A percentile compares a stretch with the other conserved stretches of the same genome.
phyloP scores from a whole-genome alignment of 2,797 vertebrate genomes.

The Ibycter americanus region DNA sequence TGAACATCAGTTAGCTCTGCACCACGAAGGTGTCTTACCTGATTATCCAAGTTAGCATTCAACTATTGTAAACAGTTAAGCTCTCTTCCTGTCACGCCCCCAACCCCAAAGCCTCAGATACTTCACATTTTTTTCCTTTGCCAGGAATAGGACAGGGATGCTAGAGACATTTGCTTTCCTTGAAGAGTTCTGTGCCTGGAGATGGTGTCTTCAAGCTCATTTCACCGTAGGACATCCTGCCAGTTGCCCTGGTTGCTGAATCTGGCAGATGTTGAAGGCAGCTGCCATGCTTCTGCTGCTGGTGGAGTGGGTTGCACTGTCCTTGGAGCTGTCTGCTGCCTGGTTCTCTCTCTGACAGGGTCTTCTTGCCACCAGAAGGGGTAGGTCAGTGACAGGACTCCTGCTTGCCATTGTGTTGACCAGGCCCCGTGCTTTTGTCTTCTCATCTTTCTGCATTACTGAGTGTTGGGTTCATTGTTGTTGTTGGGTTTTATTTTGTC shows the following conservation, averaged over 20 bases:
- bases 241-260: neutral
- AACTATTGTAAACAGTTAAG: neutral
- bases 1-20: neutral
- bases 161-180: neutral
- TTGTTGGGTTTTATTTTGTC: neutral
- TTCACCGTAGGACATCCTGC: neutral
- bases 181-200: neutral
- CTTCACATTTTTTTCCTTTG: neutral
- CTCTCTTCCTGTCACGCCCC: neutral
- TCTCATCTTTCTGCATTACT: neutral
- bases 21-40: neutral
- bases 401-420: neutral
- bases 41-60: neutral
- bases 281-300: neutral
- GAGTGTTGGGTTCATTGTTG: neutral
- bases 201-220: neutral
- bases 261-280: neutral
- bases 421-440: neutral
- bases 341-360: neutral
- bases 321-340: neutral
- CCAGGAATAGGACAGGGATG: neutral
- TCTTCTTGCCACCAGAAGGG: neutral
- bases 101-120: neutral
- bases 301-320: neutral
- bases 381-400: neutral